phyloP scores from a whole-genome alignment of 2,888 invertebrate species.

The Terebella lapidaria region DNA sequence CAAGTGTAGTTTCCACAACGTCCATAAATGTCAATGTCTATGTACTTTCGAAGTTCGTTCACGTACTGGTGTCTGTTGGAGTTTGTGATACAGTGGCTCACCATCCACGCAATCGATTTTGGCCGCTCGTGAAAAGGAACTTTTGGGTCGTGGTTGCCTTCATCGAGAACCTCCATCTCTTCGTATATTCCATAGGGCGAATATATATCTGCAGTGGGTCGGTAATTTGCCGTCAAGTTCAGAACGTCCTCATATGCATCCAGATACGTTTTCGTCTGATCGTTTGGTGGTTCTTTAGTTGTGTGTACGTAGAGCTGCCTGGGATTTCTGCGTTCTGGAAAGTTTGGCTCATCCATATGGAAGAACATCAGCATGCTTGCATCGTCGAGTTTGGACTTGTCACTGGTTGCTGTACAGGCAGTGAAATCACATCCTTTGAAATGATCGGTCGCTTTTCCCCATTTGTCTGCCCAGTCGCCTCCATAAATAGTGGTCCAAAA shows the following conservation, averaged over 20 bases:
- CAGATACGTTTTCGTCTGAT: background rate
- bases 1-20: constrained; percentile 16
- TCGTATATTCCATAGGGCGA: constrained; percentile 25
- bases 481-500: no score
- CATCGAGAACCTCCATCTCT: background rate
- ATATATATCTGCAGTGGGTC: constrained; percentile 27
- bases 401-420: constrained; percentile 14
- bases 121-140: background rate
- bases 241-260: constrained; percentile 13
- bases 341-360: constrained; percentile 10
- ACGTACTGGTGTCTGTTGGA: constrained; percentile 26
- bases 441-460: constrained; percentile 14
- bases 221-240: constrained; percentile 31
- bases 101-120: constrained; percentile 28
- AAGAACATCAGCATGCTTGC: constrained; percentile 21
- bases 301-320: background rate
- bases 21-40: constrained; percentile 28
- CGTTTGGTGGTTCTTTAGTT: background rate
- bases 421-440: constrained; percentile 17
- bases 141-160: no score
- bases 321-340: background rate
- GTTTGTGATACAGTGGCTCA: constrained; percentile 27
- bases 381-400: constrained; percentile 5
- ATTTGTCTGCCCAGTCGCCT: no score
- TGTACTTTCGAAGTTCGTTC: constrained; percentile 20